Evolutionary conservation across 2,888 invertebrate genomes (phyloP).

Genomic region (Polietes domitor): DNA sequence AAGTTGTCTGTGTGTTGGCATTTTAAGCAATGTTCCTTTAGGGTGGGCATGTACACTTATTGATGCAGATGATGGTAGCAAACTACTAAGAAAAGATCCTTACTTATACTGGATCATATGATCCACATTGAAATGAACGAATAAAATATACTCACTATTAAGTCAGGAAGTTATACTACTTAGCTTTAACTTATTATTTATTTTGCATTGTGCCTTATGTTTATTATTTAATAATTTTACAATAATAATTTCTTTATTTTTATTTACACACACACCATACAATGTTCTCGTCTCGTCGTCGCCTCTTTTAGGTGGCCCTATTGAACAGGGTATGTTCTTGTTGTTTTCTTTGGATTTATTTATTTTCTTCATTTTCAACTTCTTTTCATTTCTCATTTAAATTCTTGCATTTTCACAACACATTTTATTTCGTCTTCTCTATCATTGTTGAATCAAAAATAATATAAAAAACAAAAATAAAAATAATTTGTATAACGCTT

Average conservation of each 20-base stretch:
- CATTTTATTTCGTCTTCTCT: conserved; percentile 5
- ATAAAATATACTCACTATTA: too few species aligned
- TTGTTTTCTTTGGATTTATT: conserved; percentile 59
- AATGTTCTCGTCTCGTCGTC: conserved; percentile 45
- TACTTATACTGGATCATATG: too few species aligned
- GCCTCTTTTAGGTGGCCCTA: conserved; percentile 80
- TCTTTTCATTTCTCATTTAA: conserved; percentile 28
- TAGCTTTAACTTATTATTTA: conserved; percentile 26
- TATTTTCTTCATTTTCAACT: conserved; percentile 55
- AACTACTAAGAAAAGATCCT: too few species aligned
- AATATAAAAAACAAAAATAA: background rate
- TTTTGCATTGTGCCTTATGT: conserved; percentile 37
- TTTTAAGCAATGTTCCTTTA: too few species aligned
- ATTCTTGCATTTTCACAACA: background rate
- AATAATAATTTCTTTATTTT: conserved; percentile 61
- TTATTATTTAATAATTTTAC: conserved; percentile 59
- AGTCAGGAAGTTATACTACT: too few species aligned
- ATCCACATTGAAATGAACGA: too few species aligned
- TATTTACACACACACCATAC: conserved; percentile 62
- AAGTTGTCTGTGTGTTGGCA: too few species aligned
- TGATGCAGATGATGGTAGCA: too few species aligned
- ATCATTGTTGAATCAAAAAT: conserved; percentile 24
- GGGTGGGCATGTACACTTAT: too few species aligned
- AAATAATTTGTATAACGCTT: conserved; percentile 1
- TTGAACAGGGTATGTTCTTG: conserved; percentile 81